Evolutionary conservation across 2,888 invertebrate genomes (phyloP).

Genomic region (Polydrusus cervinus): DNA sequence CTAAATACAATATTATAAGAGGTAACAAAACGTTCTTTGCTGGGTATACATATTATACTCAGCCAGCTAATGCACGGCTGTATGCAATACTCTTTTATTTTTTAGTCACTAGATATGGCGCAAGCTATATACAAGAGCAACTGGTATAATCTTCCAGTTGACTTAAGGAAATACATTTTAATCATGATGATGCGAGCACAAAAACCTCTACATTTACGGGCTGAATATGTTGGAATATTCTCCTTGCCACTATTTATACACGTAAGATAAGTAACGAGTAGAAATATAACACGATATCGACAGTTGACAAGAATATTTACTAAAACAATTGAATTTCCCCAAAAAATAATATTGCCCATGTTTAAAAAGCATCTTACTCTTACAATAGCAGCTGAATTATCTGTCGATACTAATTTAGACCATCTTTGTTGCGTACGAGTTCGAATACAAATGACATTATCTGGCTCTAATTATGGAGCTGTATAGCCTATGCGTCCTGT

Average conservation of each 20-base stretch:
- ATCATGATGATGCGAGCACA: constrained; percentile 18
- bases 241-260: constrained; percentile 17
- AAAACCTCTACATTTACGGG: constrained; percentile 21
- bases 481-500: too few species aligned
- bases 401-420: too few species aligned
- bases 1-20: too few species aligned
- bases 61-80: too few species aligned
- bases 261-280: constrained; percentile 8
- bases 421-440: too few species aligned
- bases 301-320: background rate
- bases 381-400: too few species aligned
- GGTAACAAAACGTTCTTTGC: too few species aligned
- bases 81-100: constrained; percentile 1
- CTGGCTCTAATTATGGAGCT: too few species aligned
- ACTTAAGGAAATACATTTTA: constrained; percentile 23
- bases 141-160: constrained; percentile 26
- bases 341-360: too few species aligned
- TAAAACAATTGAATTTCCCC: background rate
- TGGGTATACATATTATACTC: too few species aligned
- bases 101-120: constrained; percentile 14
- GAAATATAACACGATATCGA: background rate
- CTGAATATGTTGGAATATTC: constrained; percentile 30
- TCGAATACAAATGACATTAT: too few species aligned
- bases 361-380: too few species aligned
- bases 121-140: constrained; percentile 28